Evolutionary conservation across 2,797 vertebrate species (phyloP).

Genomic region (Smutsia gigantea): DNA sequence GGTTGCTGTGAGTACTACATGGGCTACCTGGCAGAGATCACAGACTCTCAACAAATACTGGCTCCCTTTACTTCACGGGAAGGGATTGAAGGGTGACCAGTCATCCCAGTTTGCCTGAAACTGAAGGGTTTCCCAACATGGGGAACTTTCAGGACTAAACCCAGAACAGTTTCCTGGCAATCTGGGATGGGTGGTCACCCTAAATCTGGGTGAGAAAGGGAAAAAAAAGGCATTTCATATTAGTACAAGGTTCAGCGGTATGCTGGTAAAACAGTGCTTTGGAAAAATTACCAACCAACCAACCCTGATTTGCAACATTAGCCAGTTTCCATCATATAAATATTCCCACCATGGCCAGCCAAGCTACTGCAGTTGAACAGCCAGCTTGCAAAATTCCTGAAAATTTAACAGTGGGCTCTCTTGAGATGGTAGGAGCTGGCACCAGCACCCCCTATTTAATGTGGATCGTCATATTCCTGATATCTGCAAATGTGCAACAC

Average conservation of each 20-base stretch:
- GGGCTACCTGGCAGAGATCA: neutral
- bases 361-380: neutral
- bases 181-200: neutral
- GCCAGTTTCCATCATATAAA: neutral
- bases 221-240: neutral
- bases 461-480: neutral
- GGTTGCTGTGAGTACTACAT: neutral
- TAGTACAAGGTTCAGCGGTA: neutral
- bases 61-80: neutral
- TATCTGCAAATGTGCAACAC: neutral
- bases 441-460: neutral
- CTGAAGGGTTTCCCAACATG: neutral
- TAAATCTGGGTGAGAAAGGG: conserved; percentile 1
- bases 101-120: neutral
- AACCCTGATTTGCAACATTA: neutral
- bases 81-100: neutral
- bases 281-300: conserved; percentile 27
- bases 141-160: neutral
- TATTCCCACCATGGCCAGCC: neutral
- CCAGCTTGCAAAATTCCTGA: neutral
- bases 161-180: neutral
- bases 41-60: neutral
- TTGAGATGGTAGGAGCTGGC: neutral
- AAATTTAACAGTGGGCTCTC: neutral
- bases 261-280: neutral